A percentile compares a stretch with the other conserved stretches of the same genome.
phyloP scores from a whole-genome alignment of 1,140 invertebrate genomes.

The Notospermus geniculatus region DNA sequence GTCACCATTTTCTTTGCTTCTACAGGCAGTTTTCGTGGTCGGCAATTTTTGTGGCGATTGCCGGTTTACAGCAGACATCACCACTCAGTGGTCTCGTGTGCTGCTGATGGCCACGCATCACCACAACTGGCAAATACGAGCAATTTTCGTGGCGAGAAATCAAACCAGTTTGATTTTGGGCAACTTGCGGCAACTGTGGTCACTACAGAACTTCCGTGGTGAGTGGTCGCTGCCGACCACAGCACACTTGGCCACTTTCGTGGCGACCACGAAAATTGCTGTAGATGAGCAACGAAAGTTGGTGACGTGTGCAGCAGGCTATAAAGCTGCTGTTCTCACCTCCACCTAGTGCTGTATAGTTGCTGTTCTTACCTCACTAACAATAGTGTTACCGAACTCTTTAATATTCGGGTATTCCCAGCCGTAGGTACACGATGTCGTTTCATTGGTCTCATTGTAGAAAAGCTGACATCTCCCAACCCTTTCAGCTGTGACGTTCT shows the following conservation, averaged over 20 bases:
- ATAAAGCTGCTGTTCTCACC: neutral
- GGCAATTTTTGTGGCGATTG: no score
- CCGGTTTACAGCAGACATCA: no score
- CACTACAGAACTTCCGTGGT: no score
- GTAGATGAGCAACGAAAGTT: neutral
- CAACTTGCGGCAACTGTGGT: neutral
- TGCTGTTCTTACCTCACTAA: neutral
- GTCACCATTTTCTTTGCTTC: no score
- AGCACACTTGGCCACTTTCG: no score
- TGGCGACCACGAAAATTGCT: no score
- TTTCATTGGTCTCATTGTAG: neutral
- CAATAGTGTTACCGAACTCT: constrained; percentile 5
- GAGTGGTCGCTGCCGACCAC: no score
- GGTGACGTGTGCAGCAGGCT: neutral
- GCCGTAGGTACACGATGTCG: neutral
- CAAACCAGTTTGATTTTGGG: neutral
- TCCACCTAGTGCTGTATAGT: neutral
- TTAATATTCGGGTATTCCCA: constrained; percentile 2
- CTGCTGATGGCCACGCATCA: no score
- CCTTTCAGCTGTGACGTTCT: neutral
- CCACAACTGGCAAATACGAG: no score
- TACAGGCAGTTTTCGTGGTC: no score
- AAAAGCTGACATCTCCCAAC: neutral
- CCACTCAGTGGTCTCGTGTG: no score
- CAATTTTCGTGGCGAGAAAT: no score